phyloP scores from a whole-genome alignment of 2,888 invertebrate genomes.

The Diaperis boleti region DNA sequence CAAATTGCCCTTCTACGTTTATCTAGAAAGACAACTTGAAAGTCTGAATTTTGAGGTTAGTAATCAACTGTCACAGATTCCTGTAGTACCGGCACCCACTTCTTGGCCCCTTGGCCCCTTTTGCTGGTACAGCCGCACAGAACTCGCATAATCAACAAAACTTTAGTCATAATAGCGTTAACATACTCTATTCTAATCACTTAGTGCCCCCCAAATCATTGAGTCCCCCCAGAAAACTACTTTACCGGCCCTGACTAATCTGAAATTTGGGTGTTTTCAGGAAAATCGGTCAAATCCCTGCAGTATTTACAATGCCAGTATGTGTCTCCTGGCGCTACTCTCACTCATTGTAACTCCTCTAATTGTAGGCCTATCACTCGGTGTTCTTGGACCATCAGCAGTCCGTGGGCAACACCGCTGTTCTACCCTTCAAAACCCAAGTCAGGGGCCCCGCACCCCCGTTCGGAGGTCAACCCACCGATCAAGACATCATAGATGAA shows the following conservation, averaged over 20 bases:
- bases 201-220: too few relatives aligned
- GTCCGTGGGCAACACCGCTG: slow-evolving; percentile 91
- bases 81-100: not conserved
- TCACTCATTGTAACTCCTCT: too few relatives aligned
- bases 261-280: slow-evolving; percentile 12
- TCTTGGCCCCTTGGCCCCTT: too few relatives aligned
- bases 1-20: not conserved
- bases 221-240: not conserved
- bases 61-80: not conserved
- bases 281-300: not conserved
- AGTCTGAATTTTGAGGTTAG: slow-evolving; percentile 17
- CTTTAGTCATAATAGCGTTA: too few relatives aligned
- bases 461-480: slow-evolving; percentile 70
- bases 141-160: too few relatives aligned
- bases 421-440: slow-evolving; percentile 90
- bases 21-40: not conserved
- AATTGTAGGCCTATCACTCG: slow-evolving; percentile 93
- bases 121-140: too few relatives aligned
- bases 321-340: too few relatives aligned
- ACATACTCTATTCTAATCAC: too few relatives aligned
- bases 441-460: slow-evolving; percentile 93
- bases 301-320: slow-evolving; percentile 13
- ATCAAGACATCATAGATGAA: slow-evolving; percentile 94
- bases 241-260: slow-evolving; percentile 22
- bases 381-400: slow-evolving; percentile 81